A percentile compares a stretch with the other conserved stretches of the same genome.
phyloP scores from a whole-genome alignment of 2,797 vertebrate species.

The Lithobates sylvaticus region DNA sequence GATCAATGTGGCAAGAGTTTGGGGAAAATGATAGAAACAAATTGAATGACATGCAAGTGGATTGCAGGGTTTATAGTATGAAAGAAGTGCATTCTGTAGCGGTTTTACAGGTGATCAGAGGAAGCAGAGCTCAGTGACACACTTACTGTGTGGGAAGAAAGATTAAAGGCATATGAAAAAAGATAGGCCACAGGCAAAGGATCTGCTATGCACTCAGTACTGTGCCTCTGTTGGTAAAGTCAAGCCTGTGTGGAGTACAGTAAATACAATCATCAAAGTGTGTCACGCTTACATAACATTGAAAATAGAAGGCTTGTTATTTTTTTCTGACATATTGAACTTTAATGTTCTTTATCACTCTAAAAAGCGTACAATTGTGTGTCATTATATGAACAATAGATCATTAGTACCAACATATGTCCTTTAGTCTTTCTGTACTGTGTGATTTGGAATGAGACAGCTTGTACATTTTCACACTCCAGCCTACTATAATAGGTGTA shows the following conservation, averaged over 20 bases:
- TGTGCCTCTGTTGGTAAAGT: neutral
- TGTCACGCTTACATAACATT: neutral
- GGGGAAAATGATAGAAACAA: neutral
- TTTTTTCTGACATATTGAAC: neutral
- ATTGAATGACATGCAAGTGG: neutral
- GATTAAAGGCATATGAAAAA: constrained; percentile 39
- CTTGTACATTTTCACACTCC: neutral
- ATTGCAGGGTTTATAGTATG: constrained; percentile 4
- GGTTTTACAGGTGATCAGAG: constrained; percentile 23
- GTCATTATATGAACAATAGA: neutral
- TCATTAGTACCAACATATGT: neutral
- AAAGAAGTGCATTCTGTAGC: constrained; percentile 1
- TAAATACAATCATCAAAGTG: neutral
- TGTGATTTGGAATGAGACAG: neutral
- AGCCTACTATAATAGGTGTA: neutral
- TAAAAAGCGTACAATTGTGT: neutral
- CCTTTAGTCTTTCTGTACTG: neutral
- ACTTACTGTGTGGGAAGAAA: constrained; percentile 15
- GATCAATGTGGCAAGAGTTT: no score
- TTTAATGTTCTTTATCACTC: neutral
- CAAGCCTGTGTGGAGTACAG: neutral
- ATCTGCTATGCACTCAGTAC: neutral
- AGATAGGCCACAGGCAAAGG: neutral
- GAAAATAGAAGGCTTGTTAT: neutral
- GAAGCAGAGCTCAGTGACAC: neutral